Base-by-base conservation (phyloP, 2,113 vertebrate species). In the Colinus virginianus region DNA sequence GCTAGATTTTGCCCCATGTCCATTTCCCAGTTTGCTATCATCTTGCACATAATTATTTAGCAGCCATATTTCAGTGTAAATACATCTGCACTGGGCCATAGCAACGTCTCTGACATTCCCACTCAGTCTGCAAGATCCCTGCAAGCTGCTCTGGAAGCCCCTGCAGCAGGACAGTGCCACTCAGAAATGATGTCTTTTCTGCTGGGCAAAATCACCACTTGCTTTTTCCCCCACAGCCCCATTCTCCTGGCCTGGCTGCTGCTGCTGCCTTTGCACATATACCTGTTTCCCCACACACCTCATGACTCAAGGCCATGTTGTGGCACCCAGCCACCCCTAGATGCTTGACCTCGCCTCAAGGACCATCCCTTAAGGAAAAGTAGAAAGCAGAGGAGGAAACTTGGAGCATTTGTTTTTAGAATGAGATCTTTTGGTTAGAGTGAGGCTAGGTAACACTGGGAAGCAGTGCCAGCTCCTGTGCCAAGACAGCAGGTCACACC, bases 111-210 rank as follows among this genome's bases (percentile, higher is more conserved):
- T 26, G 30, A 53, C 7, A 6, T 17, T 28, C 46, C 56, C 77
- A 6, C 56, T 61, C 25, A 18, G 34, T 3, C 38, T 0, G 0
- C 34, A 34, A 74, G 36, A 89, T 18, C 19, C 13, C 48, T 26
- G 32, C 0, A 11, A 94, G n/a, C 55, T 49, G 2, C 23, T 43
- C 20, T 30, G 18, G 0, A 2, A 72, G 40, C 12, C 51, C 2
- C 40, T 22, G 12, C 56, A 75, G 87, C 77, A 70, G 5, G 62
- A 84, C 13, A 2, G 13, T 1, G 6, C 6, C 70, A 45, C 12
- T 56, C 61, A 61, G 34, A 78, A 90, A 61, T 4, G 15, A 46
- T 2, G 1, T 34, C 72, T 64, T 55, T 11, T 14, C 79, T 48
- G 45, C 21, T 48, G 32, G 58, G 70, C 58, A 68, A 32, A 76